These are phyloP conservation scores for Zaprionus ghesquierei DNA, from an alignment of 1,140 invertebrate genomes.

Conservation along the genomic window DNA sequence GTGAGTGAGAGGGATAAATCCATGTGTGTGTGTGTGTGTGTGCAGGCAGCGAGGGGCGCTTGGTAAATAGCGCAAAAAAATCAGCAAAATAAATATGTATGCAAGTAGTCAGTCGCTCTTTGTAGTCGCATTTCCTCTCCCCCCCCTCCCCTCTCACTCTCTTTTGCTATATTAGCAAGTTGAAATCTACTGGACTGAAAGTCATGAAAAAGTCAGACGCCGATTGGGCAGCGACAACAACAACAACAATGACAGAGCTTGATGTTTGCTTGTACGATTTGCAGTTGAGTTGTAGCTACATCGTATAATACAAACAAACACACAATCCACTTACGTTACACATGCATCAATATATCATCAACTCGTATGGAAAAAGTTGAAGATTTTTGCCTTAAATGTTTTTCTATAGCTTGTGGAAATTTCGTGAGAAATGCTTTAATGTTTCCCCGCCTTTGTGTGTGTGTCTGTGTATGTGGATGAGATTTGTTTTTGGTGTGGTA, in stretches of 20 bases:
- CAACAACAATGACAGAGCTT: slow-evolving; percentile 8
- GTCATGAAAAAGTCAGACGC: slow-evolving; percentile 42
- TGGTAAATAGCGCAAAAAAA: slow-evolving; percentile 57
- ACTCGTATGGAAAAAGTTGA: slow-evolving; percentile 16
- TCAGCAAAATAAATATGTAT: slow-evolving; percentile 55
- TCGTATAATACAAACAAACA: slow-evolving; percentile 10
- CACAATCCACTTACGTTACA: background rate
- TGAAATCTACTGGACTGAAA: slow-evolving; percentile 53
- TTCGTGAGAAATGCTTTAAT: slow-evolving; percentile 5
- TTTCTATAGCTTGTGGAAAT: slow-evolving; percentile 8
- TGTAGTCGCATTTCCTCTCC: slow-evolving; percentile 17
- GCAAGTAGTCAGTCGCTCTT: slow-evolving; percentile 41
- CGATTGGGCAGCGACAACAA: slow-evolving; percentile 28
- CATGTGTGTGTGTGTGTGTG: background rate
- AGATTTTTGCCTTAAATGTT: slow-evolving; percentile 8
- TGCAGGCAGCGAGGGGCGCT: background rate
- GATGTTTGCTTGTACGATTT: slow-evolving; percentile 71
- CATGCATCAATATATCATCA: slow-evolving; percentile 15
- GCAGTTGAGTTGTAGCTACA: slow-evolving; percentile 49
- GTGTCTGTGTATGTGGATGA: slow-evolving; percentile 6
- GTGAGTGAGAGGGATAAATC: background rate
- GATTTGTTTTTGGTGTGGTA: slow-evolving; percentile 13
- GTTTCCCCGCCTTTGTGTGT: background rate
- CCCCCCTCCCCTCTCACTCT: background rate
- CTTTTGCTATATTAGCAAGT: slow-evolving; percentile 57